Percentiles rank a stretch among this genome's conserved stretches.
Evolutionary conservation across 1,140 invertebrate genomes (phyloP).

Genomic region (Dinoponera quadriceps): DNA sequence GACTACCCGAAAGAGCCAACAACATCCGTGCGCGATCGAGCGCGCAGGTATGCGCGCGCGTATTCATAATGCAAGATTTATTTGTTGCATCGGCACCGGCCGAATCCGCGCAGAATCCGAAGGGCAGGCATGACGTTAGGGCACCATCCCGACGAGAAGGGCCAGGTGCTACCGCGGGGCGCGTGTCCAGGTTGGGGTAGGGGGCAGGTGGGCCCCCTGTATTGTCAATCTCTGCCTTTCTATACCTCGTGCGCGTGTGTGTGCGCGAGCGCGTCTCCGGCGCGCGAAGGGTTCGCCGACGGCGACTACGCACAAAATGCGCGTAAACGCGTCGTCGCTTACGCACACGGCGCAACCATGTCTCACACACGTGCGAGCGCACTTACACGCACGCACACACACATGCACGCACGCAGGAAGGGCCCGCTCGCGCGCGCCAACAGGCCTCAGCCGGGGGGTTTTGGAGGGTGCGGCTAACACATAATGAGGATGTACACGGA

Average conservation of each 20-base stretch:
- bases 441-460: conserved; percentile 49
- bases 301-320: conserved; percentile 25
- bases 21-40: conserved; percentile 6
- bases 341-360: too few relatives aligned
- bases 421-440: conserved; percentile 46
- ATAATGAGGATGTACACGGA: conserved; percentile 80
- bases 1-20: conserved; percentile 28
- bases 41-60: conserved; percentile 24
- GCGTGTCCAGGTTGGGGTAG: conserved; percentile 83
- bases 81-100: conserved; percentile 62
- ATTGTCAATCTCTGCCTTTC: conserved; percentile 85
- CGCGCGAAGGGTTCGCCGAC: conserved; percentile 68
- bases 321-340: conserved; percentile 19
- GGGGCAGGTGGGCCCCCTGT: conserved; percentile 85
- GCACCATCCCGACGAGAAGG: conserved; percentile 70
- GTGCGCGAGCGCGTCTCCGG: conserved; percentile 57
- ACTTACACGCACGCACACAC: not conserved
- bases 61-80: conserved; percentile 54
- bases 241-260: conserved; percentile 75
- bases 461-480: conserved; percentile 70
- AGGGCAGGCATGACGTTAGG: conserved; percentile 49
- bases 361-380: conserved; percentile 40
- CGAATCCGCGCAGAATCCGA: conserved; percentile 48
- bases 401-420: not conserved
- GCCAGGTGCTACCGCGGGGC: conserved; percentile 83